Percentiles rank a stretch among this genome's conserved stretches.
Evolutionary conservation across 2,113 vertebrate genomes (phyloP).

Genomic region (Calyptomena viridis): DNA sequence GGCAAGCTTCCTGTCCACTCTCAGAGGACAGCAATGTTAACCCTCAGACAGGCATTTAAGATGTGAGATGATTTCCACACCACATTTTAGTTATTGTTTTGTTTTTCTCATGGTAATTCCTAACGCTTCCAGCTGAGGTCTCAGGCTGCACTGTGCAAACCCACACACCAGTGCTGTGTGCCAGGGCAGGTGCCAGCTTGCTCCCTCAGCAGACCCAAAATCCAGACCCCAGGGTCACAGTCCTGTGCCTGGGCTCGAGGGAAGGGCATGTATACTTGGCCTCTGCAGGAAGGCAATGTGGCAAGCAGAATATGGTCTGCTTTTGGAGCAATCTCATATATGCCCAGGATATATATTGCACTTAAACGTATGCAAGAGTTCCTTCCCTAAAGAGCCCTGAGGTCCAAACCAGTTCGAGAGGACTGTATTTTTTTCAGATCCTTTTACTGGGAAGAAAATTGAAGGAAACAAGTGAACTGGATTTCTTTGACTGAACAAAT

Average conservation of each 20-base stretch:
- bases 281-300: neutral
- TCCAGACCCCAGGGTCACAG: neutral
- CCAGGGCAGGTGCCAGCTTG: accelerated
- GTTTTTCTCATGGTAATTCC: neutral
- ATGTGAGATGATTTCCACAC: neutral
- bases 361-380: neutral
- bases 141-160: neutral
- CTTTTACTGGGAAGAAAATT: neutral
- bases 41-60: neutral
- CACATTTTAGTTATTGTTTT: neutral
- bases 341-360: neutral
- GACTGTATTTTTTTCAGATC: neutral
- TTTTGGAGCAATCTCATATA: neutral
- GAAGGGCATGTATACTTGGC: accelerated
- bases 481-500: neutral
- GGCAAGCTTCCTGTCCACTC: neutral
- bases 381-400: neutral
- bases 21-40: accelerated
- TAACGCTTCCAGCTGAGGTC: neutral
- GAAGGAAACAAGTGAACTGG: neutral
- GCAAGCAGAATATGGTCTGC: neutral
- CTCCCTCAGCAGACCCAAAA: neutral
- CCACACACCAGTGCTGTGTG: neutral
- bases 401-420: neutral
- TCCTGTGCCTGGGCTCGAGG: neutral